These are phyloP conservation scores for Ictalurus punctatus DNA, from an alignment of 2,113 vertebrate species.

Conservation along the genomic window DNA sequence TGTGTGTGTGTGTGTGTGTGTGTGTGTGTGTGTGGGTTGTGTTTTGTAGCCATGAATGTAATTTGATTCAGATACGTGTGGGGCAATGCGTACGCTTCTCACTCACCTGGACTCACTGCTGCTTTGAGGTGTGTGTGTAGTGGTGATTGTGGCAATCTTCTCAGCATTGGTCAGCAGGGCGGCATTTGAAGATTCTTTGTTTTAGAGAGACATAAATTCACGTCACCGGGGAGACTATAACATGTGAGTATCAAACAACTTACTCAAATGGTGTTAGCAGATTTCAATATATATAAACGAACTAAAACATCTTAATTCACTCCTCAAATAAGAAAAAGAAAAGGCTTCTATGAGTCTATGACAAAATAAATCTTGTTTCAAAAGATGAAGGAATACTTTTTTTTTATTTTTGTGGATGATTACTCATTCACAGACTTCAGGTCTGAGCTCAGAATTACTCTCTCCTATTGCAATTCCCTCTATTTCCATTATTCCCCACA, in stretches of 20 bases:
- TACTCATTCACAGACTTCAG: neutral
- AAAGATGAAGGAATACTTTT: neutral
- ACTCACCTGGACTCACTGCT: constrained; percentile 40
- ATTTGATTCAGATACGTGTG: neutral
- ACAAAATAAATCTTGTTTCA: neutral
- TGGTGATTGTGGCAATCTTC: constrained; percentile 55
- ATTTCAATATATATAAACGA: neutral
- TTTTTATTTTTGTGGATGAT: neutral
- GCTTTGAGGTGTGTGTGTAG: constrained; percentile 53
- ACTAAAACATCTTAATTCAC: neutral
- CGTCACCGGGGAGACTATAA: neutral
- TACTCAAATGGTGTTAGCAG: neutral
- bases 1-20: neutral
- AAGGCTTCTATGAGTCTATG: neutral
- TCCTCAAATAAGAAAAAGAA: neutral
- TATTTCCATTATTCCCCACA: constrained; percentile 18
- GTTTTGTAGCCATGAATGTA: neutral
- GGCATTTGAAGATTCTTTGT: constrained; percentile 49
- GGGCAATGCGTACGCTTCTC: constrained; percentile 1
- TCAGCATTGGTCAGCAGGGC: constrained; percentile 52
- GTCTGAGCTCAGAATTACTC: constrained; percentile 3
- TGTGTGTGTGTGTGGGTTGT: neutral
- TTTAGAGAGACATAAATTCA: neutral
- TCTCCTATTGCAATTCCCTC: neutral
- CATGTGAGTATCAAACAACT: neutral